These are phyloP conservation scores for Lepidotrigona ventralis DNA, from an alignment of 1,140 invertebrate genomes.

Conservation along the genomic window DNA sequence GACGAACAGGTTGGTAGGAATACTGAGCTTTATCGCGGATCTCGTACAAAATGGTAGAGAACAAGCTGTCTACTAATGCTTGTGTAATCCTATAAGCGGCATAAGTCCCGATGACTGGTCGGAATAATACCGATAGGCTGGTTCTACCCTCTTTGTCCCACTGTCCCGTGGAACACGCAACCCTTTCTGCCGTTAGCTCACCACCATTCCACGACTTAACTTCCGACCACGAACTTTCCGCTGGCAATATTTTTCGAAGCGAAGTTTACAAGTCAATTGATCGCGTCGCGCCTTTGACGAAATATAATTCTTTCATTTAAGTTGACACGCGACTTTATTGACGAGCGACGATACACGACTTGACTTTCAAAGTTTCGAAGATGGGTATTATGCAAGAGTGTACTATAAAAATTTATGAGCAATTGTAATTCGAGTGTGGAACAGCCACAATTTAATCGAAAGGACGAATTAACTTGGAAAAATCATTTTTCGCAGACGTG, in stretches of 20 bases:
- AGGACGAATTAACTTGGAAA: no score
- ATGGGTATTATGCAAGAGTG: no score
- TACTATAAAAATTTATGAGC: no score
- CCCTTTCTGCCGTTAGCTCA: slow-evolving; percentile 11
- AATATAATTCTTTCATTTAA: no score
- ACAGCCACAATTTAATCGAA: no score
- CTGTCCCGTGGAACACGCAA: slow-evolving; percentile 11
- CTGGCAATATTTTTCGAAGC: neutral
- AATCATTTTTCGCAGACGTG: no score
- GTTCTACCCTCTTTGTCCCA: slow-evolving; percentile 57
- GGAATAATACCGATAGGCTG: slow-evolving; percentile 75
- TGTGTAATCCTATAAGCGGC: slow-evolving; percentile 76
- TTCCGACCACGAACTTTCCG: neutral
- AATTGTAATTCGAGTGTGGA: no score
- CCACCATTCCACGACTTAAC: slow-evolving; percentile 5
- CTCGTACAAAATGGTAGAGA: slow-evolving; percentile 67
- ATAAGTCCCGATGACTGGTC: slow-evolving; percentile 74
- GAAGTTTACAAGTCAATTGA: neutral
- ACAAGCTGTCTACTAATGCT: slow-evolving; percentile 74
- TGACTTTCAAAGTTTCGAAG: no score
- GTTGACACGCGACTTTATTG: no score
- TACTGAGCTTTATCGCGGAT: slow-evolving; percentile 54
- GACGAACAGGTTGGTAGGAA: slow-evolving; percentile 25
- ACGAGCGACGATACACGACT: no score
- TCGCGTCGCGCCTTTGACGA: no score